A percentile compares a stretch with the other conserved stretches of the same genome.
Conservation (phyloP, 2,113 vertebrate species). For the Tichodroma muraria region DNA sequence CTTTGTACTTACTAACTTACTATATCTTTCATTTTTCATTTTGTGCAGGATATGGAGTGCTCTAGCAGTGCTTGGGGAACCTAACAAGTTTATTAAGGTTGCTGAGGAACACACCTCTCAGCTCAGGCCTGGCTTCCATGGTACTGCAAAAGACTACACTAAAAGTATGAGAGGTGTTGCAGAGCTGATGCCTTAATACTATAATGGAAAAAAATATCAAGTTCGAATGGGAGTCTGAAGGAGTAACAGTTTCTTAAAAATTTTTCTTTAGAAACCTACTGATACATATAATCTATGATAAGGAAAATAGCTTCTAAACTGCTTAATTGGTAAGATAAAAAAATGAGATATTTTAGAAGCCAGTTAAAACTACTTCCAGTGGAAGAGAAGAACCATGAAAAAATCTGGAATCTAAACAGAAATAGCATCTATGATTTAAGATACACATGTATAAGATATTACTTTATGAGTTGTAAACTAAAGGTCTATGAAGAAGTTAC, state of each 20-base stretch:
- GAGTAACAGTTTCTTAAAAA: not conserved
- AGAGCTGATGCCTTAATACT: not conserved
- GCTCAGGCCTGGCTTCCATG: not conserved
- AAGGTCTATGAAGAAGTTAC: not conserved
- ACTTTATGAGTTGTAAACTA: not conserved
- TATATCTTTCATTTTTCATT: not conserved
- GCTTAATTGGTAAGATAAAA: not conserved
- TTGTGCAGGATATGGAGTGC: not conserved
- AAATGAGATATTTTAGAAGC: not conserved
- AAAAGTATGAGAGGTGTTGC: not conserved
- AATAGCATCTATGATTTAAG: not conserved
- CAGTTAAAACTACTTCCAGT: not conserved
- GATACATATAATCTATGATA: not conserved
- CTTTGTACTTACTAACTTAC: not conserved
- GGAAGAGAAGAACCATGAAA: not conserved
- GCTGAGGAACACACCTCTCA: not conserved
- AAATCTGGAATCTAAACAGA: not conserved
- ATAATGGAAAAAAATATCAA: not conserved
- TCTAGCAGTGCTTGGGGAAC: not conserved
- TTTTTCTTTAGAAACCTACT: not conserved
- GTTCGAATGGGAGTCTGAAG: not conserved
- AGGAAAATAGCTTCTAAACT: not conserved
- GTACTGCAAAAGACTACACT: not conserved
- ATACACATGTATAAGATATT: not conserved
- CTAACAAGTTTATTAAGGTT: not conserved